Base-by-base conservation (phyloP, 2,888 invertebrate species). In the Trissonchulus latispiculum region DNA sequence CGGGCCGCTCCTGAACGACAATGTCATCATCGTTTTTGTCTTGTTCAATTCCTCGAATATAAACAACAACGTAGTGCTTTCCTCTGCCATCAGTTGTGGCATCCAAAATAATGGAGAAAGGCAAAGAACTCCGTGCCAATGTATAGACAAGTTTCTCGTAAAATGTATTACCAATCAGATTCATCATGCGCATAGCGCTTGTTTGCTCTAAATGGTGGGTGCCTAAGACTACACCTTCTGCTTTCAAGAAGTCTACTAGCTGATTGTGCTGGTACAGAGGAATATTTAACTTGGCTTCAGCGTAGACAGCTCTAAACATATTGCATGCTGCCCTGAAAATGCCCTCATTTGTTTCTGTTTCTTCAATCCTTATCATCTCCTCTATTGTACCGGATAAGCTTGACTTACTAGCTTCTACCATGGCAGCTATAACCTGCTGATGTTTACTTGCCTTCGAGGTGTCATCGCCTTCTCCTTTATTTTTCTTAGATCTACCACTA, bases 251-350 rank as follows among this genome's bases (percentile, higher is more conserved):
- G 8, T 68, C 32, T 8, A 68, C 68, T 3, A 68, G 29, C 3
- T 32, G 29, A 32, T 8, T 29, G 35, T 68, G 68, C 8, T n/a
- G 32, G 3, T 8, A 29, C 8, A 68, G 32, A 32, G 68, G 68
- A 2, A 68, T 48, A 23, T 48, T 48, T 23, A 48, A 8, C 33
- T 68, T 68, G 8, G 35, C 35, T 32, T 68, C 32, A 8, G 15
- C 68, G 32, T 68, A 68, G 2, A 68, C 68, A 68, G 68, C 8
- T 68, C 48, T 48, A 48, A 48, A 48, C 48, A 48, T 48, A 15
- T 48, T 48, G 23, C 48, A 48, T 15, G 48, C 23, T 48, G 23
- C 48, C 23, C 23, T 23, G 48, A 48, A 48, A 15, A 8, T 8
- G 48, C 48, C 48, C 23, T 48, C 48, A 48, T 48, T 23, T 48